Evolutionary conservation across 2,113 vertebrate genomes (phyloP).

Genomic region (Cebidichthys violaceus): DNA sequence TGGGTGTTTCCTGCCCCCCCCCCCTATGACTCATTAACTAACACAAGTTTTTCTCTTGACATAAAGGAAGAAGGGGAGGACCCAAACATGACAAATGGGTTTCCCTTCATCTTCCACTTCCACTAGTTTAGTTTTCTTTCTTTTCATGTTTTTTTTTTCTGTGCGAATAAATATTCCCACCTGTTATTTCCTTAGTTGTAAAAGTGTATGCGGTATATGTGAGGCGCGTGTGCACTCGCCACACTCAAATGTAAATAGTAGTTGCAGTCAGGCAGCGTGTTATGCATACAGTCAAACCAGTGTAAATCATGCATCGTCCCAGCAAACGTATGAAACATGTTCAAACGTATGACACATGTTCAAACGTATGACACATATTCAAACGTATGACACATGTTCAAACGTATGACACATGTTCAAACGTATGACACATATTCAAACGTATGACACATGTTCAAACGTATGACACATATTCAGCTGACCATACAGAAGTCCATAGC

Average conservation of each 20-base stretch:
- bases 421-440: neutral
- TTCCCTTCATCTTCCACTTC: neutral
- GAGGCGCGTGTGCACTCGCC: neutral
- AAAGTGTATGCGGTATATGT: neutral
- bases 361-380: neutral
- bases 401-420: no score
- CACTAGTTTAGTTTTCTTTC: neutral
- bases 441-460: neutral
- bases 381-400: neutral
- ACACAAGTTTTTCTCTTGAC: neutral
- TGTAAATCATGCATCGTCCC: conserved; percentile 15
- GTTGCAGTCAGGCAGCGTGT: conserved; percentile 12
- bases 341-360: no score
- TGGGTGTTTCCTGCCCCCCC: no score
- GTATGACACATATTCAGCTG: neutral
- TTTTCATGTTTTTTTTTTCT: neutral
- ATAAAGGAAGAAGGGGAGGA: neutral
- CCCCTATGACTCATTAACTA: neutral
- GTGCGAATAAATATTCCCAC: conserved; percentile 8
- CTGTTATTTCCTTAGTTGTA: neutral
- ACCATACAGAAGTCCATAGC: neutral
- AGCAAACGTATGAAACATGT: neutral
- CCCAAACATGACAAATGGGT: neutral
- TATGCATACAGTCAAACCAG: conserved; percentile 24
- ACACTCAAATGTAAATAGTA: neutral